Base-by-base conservation (phyloP, 2,113 vertebrate genomes). In the Monarcha castaneiventris region DNA sequence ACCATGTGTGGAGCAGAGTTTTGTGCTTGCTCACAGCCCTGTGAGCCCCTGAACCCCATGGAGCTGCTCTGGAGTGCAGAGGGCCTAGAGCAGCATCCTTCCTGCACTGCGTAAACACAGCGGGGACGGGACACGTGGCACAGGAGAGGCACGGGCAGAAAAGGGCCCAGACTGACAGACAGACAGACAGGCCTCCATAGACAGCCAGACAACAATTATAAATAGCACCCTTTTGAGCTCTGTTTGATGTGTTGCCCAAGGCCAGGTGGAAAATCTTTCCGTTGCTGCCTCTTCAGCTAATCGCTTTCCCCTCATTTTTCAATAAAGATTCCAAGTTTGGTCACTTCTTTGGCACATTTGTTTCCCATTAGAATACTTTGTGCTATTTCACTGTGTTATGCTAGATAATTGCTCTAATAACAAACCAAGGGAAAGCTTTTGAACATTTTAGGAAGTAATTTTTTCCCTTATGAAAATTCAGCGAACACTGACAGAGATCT, bases 341-440 rank as follows among this genome's bases (percentile, higher is more conserved):
- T 93, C 73, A 94, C 95, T 96, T 87, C 95, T 90, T 94, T 86
- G 88, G 95, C 95, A 97, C 98, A 98, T 98, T 98, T 98, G 98
- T 98, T 98, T 98, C 97, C 97, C 97, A 98, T 98, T 98, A 98
- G 97, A 97, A 96, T 97, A 97, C 97, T 97, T 98, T 95, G 86
- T 78, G 97, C 55, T 96, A 87, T 97, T 97, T 97, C 64, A 27
- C 97, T 97, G 96, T 98, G 98, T 98, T 98, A 97, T 98, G 98
- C 97, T 98, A 98, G 97, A 98, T 98, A 98, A 98, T 98, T 98
- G 97, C 97, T 98, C 97, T 98, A 98, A 98, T 98, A 98, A 98
- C 98, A 98, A 98, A 98, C 98, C 58, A 63, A 98, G 97, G 97
- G 97, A 98, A 98, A 98, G 97, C 98, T 98, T 98, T 98, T 97